Conservation (phyloP, 1,140 invertebrate genomes). For the Macrobrachium rosenbergii region DNA sequence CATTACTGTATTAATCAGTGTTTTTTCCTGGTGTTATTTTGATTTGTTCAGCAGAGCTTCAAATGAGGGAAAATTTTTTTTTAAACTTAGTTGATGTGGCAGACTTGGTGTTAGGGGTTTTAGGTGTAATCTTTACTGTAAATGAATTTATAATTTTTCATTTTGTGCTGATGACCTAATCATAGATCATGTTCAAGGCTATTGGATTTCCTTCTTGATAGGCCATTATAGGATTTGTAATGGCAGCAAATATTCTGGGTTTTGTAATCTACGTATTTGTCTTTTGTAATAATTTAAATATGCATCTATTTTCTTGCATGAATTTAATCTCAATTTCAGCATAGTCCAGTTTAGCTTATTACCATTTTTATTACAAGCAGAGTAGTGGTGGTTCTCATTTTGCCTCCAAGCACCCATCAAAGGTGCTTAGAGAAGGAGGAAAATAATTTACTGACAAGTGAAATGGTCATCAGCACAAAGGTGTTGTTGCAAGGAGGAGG, state of each 20-base stretch:
- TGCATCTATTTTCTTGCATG: too few relatives aligned
- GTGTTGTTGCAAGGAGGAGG: constrained; percentile 57
- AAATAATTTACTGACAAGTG: constrained; percentile 1
- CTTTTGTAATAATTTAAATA: too few relatives aligned
- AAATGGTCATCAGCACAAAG: constrained; percentile 61
- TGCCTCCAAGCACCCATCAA: constrained; percentile 25
- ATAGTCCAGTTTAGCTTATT: too few relatives aligned
- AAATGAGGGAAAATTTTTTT: constrained; percentile 25
- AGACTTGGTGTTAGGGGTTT: constrained; percentile 61
- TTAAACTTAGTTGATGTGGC: constrained; percentile 58
- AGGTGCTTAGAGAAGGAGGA: not conserved
- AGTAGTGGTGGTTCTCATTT: constrained; percentile 29
- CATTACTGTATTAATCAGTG: constrained; percentile 33
- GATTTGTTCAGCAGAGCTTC: constrained; percentile 32
- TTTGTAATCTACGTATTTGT: too few relatives aligned
- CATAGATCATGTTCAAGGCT: constrained; percentile 7
- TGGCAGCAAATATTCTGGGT: too few relatives aligned
- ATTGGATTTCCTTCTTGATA: too few relatives aligned
- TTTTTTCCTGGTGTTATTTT: constrained; percentile 21
- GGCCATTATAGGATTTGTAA: not conserved
- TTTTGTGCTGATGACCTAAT: constrained; percentile 62
- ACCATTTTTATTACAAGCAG: constrained; percentile 1
- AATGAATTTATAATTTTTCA: constrained; percentile 55
- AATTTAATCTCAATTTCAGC: too few relatives aligned
- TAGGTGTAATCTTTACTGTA: constrained; percentile 64